Evolutionary conservation across 2,113 vertebrate species (phyloP).

Genomic region (Scytalopus superciliaris): DNA sequence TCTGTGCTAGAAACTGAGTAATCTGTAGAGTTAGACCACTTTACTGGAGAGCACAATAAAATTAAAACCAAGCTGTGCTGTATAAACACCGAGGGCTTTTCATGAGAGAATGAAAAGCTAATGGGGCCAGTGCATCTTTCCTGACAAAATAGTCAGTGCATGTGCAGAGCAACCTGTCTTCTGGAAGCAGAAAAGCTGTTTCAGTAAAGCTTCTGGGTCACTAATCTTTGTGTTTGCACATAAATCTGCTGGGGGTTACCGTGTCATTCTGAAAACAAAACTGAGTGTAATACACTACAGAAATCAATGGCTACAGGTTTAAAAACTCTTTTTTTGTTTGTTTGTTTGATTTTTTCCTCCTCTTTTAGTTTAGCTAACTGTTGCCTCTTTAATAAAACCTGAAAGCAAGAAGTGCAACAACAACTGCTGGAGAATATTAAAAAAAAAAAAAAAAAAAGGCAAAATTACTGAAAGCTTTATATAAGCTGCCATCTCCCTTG

Average conservation of each 20-base stretch:
- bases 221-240: slow-evolving; percentile 36
- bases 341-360: background rate
- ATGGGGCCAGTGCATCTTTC: slow-evolving; percentile 28
- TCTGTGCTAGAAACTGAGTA: background rate
- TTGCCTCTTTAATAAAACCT: background rate
- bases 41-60: background rate
- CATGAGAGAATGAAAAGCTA: slow-evolving; percentile 29
- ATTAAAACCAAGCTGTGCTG: slow-evolving; percentile 32
- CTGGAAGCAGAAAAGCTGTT: slow-evolving; percentile 43
- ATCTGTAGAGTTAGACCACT: background rate
- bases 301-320: background rate
- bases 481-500: background rate
- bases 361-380: background rate
- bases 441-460: background rate
- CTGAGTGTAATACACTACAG: background rate
- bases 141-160: background rate
- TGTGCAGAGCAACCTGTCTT: slow-evolving; percentile 41
- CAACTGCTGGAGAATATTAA: background rate
- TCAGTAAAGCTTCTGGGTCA: slow-evolving; percentile 54
- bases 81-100: background rate
- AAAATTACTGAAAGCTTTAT: background rate
- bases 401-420: background rate
- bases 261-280: slow-evolving; percentile 46
- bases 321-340: background rate
- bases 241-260: slow-evolving; percentile 35